Percentiles rank a stretch among this genome's conserved stretches.
Conservation (phyloP, 2,113 vertebrate genomes). For the Pollachius pollachius region DNA sequence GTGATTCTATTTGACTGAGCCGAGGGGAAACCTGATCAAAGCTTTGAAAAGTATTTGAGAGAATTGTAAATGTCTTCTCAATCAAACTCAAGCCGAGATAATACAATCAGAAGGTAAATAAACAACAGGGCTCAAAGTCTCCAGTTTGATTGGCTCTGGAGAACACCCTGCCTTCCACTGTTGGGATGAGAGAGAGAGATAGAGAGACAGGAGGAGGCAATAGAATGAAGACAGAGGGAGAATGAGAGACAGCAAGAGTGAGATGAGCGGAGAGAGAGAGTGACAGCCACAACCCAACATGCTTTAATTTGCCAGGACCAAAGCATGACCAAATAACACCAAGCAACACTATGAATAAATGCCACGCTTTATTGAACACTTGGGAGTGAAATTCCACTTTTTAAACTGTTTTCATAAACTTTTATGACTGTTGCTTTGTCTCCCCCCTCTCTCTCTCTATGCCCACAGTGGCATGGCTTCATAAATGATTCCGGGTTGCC, state of each 20-base stretch:
- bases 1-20: too few relatives aligned
- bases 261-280: conserved; percentile 17
- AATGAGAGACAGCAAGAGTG: conserved; percentile 21
- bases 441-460: conserved; percentile 18
- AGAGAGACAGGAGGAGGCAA: neutral
- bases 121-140: too few relatives aligned
- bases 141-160: too few relatives aligned
- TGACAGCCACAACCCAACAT: conserved; percentile 33
- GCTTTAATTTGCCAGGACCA: conserved; percentile 49
- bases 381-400: conserved; percentile 17
- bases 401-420: conserved; percentile 26
- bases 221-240: conserved; percentile 18
- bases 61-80: conserved; percentile 25
- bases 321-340: conserved; percentile 47
- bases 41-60: conserved; percentile 9
- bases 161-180: too few relatives aligned
- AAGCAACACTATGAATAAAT: conserved; percentile 65
- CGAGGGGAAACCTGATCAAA: conserved; percentile 15
- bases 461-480: conserved; percentile 36
- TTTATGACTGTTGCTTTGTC: conserved; percentile 39
- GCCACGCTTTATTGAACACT: conserved; percentile 60
- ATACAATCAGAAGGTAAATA: conserved; percentile 16
- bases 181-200: neutral
- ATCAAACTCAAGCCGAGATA: conserved; percentile 7
- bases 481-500: conserved; percentile 46